Conservation (phyloP, 64 coral and sea anemone genomes). For the Pocillopora verrucosa region DNA sequence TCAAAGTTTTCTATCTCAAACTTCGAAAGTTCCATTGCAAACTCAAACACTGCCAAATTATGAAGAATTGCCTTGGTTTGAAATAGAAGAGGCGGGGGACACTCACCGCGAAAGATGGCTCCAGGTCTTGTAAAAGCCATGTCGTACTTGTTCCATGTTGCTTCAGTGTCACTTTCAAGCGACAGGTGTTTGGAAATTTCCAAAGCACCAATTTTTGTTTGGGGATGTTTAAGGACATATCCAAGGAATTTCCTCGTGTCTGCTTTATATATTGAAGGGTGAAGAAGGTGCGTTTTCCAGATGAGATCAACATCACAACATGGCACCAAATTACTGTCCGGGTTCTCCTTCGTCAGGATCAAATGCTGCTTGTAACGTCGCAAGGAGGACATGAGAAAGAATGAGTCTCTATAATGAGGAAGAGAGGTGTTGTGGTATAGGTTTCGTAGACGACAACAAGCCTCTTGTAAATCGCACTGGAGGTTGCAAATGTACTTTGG, state of each 20-base stretch:
- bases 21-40: constrained; percentile 7
- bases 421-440: constrained; percentile 62
- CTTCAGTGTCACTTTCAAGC: constrained; percentile 34
- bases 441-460: constrained; percentile 40
- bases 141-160: constrained; percentile 28
- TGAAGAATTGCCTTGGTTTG: constrained; percentile 14
- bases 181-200: constrained; percentile 45
- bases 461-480: constrained; percentile 52
- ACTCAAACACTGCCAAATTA: constrained; percentile 30
- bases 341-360: constrained; percentile 41
- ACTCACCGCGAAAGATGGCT: constrained; percentile 55
- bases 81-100: constrained; percentile 28
- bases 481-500: constrained; percentile 29
- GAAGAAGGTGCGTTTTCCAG: constrained; percentile 59
- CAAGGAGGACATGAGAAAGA: constrained; percentile 50
- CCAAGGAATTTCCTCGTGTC: constrained; percentile 53
- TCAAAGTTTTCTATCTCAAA: constrained; percentile 29
- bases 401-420: constrained; percentile 51
- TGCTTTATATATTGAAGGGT: constrained; percentile 56
- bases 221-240: constrained; percentile 44
- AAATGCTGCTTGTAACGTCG: constrained; percentile 59
- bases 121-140: constrained; percentile 39
- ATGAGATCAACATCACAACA: constrained; percentile 72
- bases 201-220: constrained; percentile 29
- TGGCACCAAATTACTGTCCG: constrained; percentile 35